Conservation (phyloP, 2,888 invertebrate species). For the Epirrita christyi region DNA sequence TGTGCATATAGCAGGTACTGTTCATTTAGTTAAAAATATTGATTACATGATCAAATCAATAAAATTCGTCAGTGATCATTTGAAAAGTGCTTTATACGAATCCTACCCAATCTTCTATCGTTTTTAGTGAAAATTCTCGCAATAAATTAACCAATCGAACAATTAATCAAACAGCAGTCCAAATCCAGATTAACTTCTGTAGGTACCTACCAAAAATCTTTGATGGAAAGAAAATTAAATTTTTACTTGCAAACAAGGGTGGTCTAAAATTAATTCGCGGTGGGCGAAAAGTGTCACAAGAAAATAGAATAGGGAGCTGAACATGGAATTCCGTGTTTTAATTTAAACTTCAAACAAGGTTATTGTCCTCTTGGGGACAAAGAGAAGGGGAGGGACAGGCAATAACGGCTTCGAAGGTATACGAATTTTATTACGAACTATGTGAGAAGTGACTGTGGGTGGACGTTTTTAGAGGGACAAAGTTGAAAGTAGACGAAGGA, state of each 20-base stretch:
- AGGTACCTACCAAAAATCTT: conserved; percentile 21
- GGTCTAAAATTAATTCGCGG: conserved; percentile 32
- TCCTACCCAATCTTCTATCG: too few species aligned
- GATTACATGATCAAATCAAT: too few species aligned
- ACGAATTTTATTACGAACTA: conserved; percentile 34
- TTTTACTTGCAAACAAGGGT: conserved; percentile 28
- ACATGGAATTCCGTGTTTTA: conserved; percentile 40
- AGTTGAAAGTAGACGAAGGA: background rate
- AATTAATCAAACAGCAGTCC: conserved; percentile 40
- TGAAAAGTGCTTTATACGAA: too few species aligned
- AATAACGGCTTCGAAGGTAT: conserved; percentile 31
- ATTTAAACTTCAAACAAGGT: conserved; percentile 42
- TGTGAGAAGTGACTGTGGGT: conserved; percentile 20
- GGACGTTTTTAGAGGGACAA: conserved; percentile 2
- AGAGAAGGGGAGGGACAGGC: conserved; percentile 18
- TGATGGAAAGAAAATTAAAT: conserved; percentile 29
- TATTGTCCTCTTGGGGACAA: conserved; percentile 34
- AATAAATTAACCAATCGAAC: conserved; percentile 34
- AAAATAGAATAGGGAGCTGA: conserved; percentile 34
- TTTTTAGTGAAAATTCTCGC: background rate
- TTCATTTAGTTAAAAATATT: too few species aligned
- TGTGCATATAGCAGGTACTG: too few species aligned
- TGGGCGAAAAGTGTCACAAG: conserved; percentile 31
- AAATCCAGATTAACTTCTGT: conserved; percentile 34
- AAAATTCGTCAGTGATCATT: too few species aligned